Conservation (phyloP, 2,113 vertebrate species). For the Pao palembangensis region DNA sequence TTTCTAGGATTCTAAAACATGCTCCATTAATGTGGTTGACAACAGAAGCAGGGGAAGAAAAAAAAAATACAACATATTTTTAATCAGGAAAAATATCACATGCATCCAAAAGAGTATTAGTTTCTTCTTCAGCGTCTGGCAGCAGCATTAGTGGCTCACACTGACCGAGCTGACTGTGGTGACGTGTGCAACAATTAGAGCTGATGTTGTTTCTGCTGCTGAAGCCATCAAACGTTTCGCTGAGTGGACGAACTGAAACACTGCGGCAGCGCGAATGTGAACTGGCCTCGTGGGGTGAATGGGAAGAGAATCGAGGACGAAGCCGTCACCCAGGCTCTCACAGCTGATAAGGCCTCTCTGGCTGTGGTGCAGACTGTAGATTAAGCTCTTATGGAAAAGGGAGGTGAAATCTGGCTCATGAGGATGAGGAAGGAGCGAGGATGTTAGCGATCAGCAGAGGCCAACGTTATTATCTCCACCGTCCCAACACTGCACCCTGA, state of each 20-base stretch:
- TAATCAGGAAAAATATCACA: too few species aligned
- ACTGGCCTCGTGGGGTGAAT: slow-evolving; percentile 13
- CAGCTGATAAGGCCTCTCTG: slow-evolving; percentile 51
- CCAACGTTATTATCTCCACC: slow-evolving; percentile 40
- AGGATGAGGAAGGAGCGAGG: slow-evolving; percentile 16
- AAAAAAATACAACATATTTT: too few species aligned
- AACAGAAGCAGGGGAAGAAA: too few species aligned
- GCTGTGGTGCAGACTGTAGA: slow-evolving; percentile 42
- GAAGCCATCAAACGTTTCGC: background rate
- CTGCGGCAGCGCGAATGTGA: slow-evolving; percentile 24
- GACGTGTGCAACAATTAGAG: background rate
- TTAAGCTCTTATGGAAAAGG: slow-evolving; percentile 49
- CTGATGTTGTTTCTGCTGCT: background rate
- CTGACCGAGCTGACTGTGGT: background rate
- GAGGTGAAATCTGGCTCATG: slow-evolving; percentile 40
- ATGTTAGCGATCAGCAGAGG: slow-evolving; percentile 27
- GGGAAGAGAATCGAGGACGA: slow-evolving; percentile 36
- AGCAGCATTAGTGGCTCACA: too few species aligned
- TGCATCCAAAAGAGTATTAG: too few species aligned
- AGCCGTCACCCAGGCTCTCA: slow-evolving; percentile 35
- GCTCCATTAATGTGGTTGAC: too few species aligned
- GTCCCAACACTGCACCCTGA: slow-evolving; percentile 16
- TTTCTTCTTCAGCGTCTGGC: too few species aligned
- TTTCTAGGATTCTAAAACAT: too few species aligned
- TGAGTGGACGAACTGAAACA: background rate